Conservation (phyloP, 1,140 invertebrate species). For the Anagrus nilaparvatae region DNA sequence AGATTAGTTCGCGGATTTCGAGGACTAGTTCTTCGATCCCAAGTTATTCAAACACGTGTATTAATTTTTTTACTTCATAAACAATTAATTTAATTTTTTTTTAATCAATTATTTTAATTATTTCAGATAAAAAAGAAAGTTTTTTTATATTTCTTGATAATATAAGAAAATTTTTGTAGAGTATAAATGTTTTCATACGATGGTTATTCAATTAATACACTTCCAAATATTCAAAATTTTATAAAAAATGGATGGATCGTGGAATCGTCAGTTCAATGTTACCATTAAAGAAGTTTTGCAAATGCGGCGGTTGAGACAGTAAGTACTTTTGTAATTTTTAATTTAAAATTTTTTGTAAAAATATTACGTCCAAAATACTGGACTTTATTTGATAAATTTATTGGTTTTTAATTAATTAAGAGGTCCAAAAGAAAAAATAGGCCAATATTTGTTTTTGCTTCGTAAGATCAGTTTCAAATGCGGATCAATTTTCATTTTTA, state of each 20-base stretch:
- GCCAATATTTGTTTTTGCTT: slow-evolving; percentile 14
- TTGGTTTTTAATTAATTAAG: slow-evolving; percentile 5
- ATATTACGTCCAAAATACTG: slow-evolving; percentile 7
- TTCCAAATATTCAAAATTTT: too few species aligned
- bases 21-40: too few species aligned
- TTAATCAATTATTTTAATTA: too few species aligned
- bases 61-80: too few species aligned
- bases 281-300: slow-evolving; percentile 34
- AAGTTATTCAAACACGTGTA: too few species aligned
- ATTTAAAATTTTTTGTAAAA: slow-evolving; percentile 7
- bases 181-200: too few species aligned
- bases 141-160: too few species aligned
- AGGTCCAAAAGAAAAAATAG: slow-evolving; percentile 11
- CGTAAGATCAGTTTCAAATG: slow-evolving; percentile 16
- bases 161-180: too few species aligned
- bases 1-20: too few species aligned
- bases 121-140: too few species aligned
- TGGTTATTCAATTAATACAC: too few species aligned
- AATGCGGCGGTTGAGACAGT: slow-evolving; percentile 37
- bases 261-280: slow-evolving; percentile 29
- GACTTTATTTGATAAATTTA: slow-evolving; percentile 7
- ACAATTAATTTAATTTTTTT: too few species aligned
- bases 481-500: not conserved
- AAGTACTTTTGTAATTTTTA: slow-evolving; percentile 22
- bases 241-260: slow-evolving; percentile 32